A percentile compares a stretch with the other conserved stretches of the same genome.
phyloP scores from a whole-genome alignment of 2,888 invertebrate species.

The Operophtera brumata region DNA sequence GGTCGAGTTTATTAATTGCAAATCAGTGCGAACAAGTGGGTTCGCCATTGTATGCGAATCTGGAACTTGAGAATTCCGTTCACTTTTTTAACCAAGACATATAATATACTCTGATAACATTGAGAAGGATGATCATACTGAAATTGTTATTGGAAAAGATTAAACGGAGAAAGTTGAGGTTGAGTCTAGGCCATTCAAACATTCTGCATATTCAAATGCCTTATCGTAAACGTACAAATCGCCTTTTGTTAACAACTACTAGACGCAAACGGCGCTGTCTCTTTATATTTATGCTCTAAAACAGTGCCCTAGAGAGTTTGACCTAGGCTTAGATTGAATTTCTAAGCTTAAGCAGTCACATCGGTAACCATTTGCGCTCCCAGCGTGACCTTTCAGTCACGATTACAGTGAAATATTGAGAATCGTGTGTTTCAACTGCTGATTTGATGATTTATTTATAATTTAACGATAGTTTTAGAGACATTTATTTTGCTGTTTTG shows the following conservation, averaged over 20 bases:
- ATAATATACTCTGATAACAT: conserved; percentile 25
- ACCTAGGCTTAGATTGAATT: conserved; percentile 65
- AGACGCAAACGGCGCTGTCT: conserved; percentile 36
- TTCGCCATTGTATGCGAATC: conserved; percentile 68
- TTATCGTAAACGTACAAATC: conserved; percentile 31
- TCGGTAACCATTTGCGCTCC: conserved; percentile 53
- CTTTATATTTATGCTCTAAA: conserved; percentile 40
- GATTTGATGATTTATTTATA: conserved; percentile 42
- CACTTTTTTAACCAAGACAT: conserved; percentile 59
- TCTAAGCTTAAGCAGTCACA: conserved; percentile 54
- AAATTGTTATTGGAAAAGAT: conserved; percentile 29
- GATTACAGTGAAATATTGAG: conserved; percentile 61
- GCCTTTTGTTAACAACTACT: conserved; percentile 38
- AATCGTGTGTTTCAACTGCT: conserved; percentile 49
- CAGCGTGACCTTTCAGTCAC: conserved; percentile 65
- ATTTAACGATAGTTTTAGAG: conserved; percentile 28
- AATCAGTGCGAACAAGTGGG: conserved; percentile 69
- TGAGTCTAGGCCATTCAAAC: conserved; percentile 25
- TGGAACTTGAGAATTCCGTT: conserved; percentile 70
- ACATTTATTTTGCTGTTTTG: conserved; percentile 16
- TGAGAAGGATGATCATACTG: conserved; percentile 30
- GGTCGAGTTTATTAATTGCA: conserved; percentile 77
- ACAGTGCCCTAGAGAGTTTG: conserved; percentile 63
- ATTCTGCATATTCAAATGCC: conserved; percentile 31
- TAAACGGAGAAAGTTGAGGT: conserved; percentile 33